phyloP scores from a whole-genome alignment of 1,140 invertebrate species.

The Drosophila nigrodunni region DNA sequence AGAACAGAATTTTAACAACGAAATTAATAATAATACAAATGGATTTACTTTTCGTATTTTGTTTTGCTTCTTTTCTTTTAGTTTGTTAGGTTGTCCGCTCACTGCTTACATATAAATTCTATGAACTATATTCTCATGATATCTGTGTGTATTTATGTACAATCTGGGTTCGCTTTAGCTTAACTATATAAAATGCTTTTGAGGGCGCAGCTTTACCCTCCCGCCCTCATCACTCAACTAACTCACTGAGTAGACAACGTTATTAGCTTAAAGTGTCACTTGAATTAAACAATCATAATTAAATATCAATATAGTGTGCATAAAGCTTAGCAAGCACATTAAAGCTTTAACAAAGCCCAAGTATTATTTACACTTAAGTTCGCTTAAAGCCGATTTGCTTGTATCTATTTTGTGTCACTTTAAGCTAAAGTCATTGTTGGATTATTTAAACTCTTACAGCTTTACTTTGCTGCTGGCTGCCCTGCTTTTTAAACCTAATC shows the following conservation, averaged over 20 bases:
- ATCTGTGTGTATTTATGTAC: slow-evolving; percentile 39
- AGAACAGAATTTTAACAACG: slow-evolving; percentile 51
- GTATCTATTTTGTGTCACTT: slow-evolving; percentile 4
- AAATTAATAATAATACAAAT: slow-evolving; percentile 48
- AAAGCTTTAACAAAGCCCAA: neutral
- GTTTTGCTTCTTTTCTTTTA: neutral
- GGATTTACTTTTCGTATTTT: neutral
- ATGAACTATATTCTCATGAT: slow-evolving; percentile 44
- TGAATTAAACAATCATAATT: slow-evolving; percentile 35
- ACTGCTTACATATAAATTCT: slow-evolving; percentile 37
- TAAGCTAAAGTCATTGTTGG: slow-evolving; percentile 22
- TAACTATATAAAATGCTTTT: slow-evolving; percentile 24
- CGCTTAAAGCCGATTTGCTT: neutral
- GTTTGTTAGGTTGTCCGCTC: slow-evolving; percentile 32
- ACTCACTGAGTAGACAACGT: slow-evolving; percentile 7
- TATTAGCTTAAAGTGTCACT: slow-evolving; percentile 21
- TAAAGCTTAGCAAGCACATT: slow-evolving; percentile 19
- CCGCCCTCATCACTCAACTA: neutral
- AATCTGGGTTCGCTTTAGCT: slow-evolving; percentile 31
- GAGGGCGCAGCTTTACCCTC: slow-evolving; percentile 16
- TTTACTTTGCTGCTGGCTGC: slow-evolving; percentile 5
- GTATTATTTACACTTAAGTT: slow-evolving; percentile 6
- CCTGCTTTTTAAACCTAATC: slow-evolving; percentile 7
- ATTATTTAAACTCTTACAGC: neutral
- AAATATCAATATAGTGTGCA: slow-evolving; percentile 42